Base-by-base conservation (phyloP, 1,140 invertebrate species). In the Scaptomyza hsui region DNA sequence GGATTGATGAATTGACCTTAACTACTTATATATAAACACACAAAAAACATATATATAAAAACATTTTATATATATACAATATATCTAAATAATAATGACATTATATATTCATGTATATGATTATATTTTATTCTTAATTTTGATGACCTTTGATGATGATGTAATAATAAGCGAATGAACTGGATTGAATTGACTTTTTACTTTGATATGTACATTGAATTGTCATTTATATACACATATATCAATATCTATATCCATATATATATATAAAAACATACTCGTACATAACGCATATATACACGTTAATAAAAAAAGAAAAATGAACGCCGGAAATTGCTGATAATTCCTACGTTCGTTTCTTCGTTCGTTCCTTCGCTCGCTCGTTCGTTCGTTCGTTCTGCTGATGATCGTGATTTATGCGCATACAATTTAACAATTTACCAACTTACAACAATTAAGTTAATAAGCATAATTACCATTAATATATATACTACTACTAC, bases 341-440 rank as follows among this genome's bases (percentile, higher is more conserved):
- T 29, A 47, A 47, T 52, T 52, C 48, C 47, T 42, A 51, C 19
- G 19, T 44, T 62, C 77, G 59, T 75, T 80, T 72, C 63, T 80
- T 75, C 78, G 73, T 68, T 37, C 63, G 49, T 55, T 86, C 81
- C 64, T 81, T 85, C 81, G 60, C 63, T 72, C 75, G 70, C 62
- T 81, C 78, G 78, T 63, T 80, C 77, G 77, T 71, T 77, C 75
- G 75, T 70, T 80, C 78, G 80, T 82, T 86, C 74, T 86, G 75
- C 68, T 88, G 82, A 88, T 88, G 82, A 88, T 88, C 83, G 82
- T 86, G 82, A 86, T 78, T 82, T 86, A n/a, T n/a, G 82, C 81
- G 82, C 75, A 86, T 86, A 75, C 77, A 62, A 57, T 56, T 72
- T 72, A 77, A 69, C 26, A 29, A 29, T 24, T 24, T 24, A 24